Evolutionary conservation across 2,888 invertebrate genomes (phyloP).

Genomic region (Ormyrus pomaceus): DNA sequence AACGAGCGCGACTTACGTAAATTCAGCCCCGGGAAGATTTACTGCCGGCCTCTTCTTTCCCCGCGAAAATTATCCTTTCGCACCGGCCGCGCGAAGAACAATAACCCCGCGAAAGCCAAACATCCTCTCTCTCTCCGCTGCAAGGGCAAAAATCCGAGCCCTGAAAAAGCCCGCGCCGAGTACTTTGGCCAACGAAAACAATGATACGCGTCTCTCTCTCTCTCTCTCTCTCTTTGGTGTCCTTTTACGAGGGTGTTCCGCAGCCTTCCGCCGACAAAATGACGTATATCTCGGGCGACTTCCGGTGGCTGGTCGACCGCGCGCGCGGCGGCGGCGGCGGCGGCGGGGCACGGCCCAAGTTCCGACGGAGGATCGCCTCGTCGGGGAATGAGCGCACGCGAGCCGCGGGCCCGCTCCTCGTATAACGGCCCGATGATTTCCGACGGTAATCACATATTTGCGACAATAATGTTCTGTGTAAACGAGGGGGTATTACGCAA

Average conservation of each 20-base stretch:
- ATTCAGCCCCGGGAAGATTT: neutral
- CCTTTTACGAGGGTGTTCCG: slow-evolving; percentile 54
- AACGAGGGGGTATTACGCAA: slow-evolving; percentile 69
- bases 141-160: neutral
- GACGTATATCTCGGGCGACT: slow-evolving; percentile 62
- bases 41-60: neutral
- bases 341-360: slow-evolving; percentile 33
- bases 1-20: neutral
- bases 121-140: neutral
- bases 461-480: slow-evolving; percentile 70
- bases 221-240: slow-evolving; percentile 30
- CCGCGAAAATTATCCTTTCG: neutral
- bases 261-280: slow-evolving; percentile 57
- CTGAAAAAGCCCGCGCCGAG: neutral
- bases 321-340: slow-evolving; percentile 45
- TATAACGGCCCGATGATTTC: slow-evolving; percentile 67
- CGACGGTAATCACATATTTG: slow-evolving; percentile 70
- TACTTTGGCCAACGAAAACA: slow-evolving; percentile 34
- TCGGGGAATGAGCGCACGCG: slow-evolving; percentile 63
- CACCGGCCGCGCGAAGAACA: too few relatives aligned
- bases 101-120: too few relatives aligned
- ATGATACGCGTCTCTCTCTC: slow-evolving; percentile 33
- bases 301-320: slow-evolving; percentile 59
- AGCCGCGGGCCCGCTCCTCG: slow-evolving; percentile 48
- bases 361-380: neutral